phyloP scores from a whole-genome alignment of 64 coral and sea anemone genomes.

The Hydrozoanthus tunicans region DNA sequence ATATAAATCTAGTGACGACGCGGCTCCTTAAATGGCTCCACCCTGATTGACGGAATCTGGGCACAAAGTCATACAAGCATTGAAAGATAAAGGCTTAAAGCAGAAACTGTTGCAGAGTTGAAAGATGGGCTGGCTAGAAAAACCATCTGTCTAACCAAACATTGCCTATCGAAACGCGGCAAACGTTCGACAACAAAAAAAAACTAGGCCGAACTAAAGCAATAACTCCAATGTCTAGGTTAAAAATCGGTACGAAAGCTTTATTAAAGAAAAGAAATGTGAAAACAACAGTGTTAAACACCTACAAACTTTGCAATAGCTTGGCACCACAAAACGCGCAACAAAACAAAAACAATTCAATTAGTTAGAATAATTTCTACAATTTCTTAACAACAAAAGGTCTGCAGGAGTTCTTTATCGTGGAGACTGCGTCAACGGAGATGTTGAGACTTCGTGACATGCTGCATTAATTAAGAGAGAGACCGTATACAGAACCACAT shows the following conservation, averaged over 20 bases:
- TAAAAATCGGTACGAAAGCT: too few relatives aligned
- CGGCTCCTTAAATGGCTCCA: neutral
- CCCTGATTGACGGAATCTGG: neutral
- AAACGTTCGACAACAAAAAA: too few relatives aligned
- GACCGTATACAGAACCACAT: slow-evolving; percentile 38
- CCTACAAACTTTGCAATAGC: slow-evolving; percentile 6
- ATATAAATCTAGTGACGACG: neutral
- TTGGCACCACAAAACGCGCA: neutral
- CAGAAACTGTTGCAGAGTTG: too few relatives aligned
- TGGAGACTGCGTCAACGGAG: neutral
- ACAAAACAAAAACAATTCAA: slow-evolving; percentile 45
- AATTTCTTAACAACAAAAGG: slow-evolving; percentile 49
- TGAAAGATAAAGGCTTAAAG: too few relatives aligned
- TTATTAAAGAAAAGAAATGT: neutral
- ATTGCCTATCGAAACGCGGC: too few relatives aligned
- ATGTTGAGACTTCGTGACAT: neutral
- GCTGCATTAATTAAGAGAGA: neutral
- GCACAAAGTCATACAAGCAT: neutral
- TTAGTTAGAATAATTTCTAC: slow-evolving; percentile 35
- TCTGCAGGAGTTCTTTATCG: neutral
- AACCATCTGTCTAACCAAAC: too few relatives aligned
- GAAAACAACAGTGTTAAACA: slow-evolving; percentile 38
- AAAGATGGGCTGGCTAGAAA: too few relatives aligned
- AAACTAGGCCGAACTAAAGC: too few relatives aligned
- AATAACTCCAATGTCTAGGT: too few relatives aligned